These are phyloP conservation scores for Antheraea pernyi DNA, from an alignment of 1,140 invertebrate species.

Conservation along the genomic window DNA sequence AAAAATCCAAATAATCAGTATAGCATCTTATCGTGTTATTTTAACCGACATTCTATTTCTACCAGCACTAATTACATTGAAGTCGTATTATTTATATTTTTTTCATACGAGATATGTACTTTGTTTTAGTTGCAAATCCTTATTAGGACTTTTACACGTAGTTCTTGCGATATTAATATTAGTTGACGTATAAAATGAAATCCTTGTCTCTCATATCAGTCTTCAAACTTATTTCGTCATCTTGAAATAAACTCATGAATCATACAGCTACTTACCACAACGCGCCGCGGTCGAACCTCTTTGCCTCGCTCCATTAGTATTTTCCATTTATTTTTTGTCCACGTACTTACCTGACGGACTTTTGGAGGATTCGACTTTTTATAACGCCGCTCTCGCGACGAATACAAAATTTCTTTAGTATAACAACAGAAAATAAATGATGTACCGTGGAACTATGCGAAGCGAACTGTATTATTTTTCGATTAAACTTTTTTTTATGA, in stretches of 20 bases:
- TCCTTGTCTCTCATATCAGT: neutral
- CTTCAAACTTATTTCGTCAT: neutral
- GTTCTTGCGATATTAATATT: too few relatives aligned
- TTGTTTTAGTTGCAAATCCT: too few relatives aligned
- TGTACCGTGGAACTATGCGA: conserved; percentile 54
- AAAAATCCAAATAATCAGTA: too few relatives aligned
- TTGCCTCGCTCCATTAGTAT: conserved; percentile 74
- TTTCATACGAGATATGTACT: too few relatives aligned
- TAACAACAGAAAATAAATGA: conserved; percentile 71
- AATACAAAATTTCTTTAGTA: conserved; percentile 74
- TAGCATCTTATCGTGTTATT: too few relatives aligned
- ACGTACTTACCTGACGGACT: conserved; percentile 65
- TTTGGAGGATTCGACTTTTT: conserved; percentile 71
- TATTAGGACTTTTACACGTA: too few relatives aligned
- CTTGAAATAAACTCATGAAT: conserved; percentile 3
- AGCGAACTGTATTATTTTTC: conserved; percentile 60
- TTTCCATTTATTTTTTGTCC: conserved; percentile 79
- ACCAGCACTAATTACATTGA: too few relatives aligned
- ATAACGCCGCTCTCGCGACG: conserved; percentile 60
- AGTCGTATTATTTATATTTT: too few relatives aligned
- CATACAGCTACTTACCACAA: conserved; percentile 45
- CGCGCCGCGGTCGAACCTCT: conserved; percentile 58
- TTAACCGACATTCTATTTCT: too few relatives aligned
- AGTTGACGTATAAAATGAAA: too few relatives aligned
- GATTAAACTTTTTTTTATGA: conserved; percentile 44